Evolutionary conservation across 1,140 invertebrate species (phyloP).

Genomic region (Musca vetustissima): DNA sequence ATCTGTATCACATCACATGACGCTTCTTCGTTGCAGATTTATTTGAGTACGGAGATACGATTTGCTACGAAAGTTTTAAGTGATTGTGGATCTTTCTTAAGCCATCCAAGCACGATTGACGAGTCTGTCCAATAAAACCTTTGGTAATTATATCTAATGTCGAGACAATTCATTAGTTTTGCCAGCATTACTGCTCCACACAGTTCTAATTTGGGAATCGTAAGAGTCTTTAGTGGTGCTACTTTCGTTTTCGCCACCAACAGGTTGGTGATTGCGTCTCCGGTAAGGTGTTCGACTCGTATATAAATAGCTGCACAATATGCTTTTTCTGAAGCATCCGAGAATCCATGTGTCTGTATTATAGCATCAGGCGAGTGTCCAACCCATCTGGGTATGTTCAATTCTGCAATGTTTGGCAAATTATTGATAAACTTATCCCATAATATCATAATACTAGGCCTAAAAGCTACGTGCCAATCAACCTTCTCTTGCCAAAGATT

Average conservation of each 20-base stretch:
- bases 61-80: conserved; percentile 41
- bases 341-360: background rate
- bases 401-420: background rate
- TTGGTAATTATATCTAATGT: background rate
- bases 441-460: background rate
- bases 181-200: background rate
- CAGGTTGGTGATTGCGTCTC: too few relatives aligned
- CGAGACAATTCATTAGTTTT: background rate
- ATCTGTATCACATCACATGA: conserved; percentile 2
- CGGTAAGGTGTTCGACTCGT: background rate
- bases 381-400: background rate
- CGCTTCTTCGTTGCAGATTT: background rate
- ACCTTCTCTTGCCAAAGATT: background rate
- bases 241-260: background rate
- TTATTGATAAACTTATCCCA: background rate
- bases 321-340: background rate
- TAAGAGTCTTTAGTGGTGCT: background rate
- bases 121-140: conserved; percentile 30
- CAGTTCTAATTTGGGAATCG: background rate
- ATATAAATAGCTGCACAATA: background rate
- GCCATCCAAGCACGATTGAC: conserved; percentile 40
- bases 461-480: background rate
- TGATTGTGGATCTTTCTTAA: conserved; percentile 33
- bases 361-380: background rate
- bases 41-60: conserved; percentile 1